Evolutionary conservation across 2,797 vertebrate genomes (phyloP).

Genomic region (Syngnathus rostellatus): DNA sequence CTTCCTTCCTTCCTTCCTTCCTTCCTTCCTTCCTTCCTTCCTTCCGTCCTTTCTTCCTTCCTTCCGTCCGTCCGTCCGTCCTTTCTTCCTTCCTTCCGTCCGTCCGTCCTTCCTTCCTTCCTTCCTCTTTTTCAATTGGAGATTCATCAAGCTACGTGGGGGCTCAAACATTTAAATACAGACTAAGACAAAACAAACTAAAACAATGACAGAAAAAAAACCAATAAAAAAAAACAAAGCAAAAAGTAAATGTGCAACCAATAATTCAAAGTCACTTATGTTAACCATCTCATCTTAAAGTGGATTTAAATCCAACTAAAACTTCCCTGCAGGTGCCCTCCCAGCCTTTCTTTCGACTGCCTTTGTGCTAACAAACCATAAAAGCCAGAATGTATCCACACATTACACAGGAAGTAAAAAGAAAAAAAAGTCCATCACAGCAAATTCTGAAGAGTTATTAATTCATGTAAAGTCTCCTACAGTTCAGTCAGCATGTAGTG

Average conservation of each 20-base stretch:
- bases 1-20: too few species aligned
- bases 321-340: constrained; percentile 21
- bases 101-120: too few species aligned
- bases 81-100: too few species aligned
- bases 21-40: too few species aligned
- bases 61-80: too few species aligned
- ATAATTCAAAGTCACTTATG: background rate
- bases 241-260: background rate
- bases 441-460: constrained; percentile 7
- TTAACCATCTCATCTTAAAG: constrained; percentile 5
- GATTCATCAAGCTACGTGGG: too few species aligned
- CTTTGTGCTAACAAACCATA: constrained; percentile 17
- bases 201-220: too few species aligned
- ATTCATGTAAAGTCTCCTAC: constrained; percentile 13
- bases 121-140: too few species aligned
- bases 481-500: constrained; percentile 26
- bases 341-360: constrained; percentile 22
- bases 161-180: too few species aligned
- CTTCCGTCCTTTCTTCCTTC: too few species aligned
- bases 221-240: too few species aligned
- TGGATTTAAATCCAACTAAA: constrained; percentile 30
- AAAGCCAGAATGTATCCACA: constrained; percentile 1
- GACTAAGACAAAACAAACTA: too few species aligned
- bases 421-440: constrained; percentile 10
- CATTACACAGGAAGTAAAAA: constrained; percentile 11